These are phyloP conservation scores for Drosophila hydei DNA, from an alignment of 1,140 invertebrate genomes.

Conservation along the genomic window DNA sequence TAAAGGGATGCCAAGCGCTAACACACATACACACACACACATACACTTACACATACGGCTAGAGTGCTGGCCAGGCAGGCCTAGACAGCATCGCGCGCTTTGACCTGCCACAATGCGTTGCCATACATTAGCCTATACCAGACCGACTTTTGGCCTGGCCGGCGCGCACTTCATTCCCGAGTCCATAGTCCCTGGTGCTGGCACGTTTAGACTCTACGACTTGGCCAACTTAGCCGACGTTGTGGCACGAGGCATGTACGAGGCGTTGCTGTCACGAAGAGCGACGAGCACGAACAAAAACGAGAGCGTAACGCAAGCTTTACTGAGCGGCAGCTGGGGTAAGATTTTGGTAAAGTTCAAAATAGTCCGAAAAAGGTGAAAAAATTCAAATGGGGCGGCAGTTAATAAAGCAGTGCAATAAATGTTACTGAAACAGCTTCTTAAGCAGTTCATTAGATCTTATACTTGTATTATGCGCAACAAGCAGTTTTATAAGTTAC, in stretches of 20 bases:
- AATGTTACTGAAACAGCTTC: not conserved
- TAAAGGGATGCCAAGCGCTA: slow-evolving; percentile 57
- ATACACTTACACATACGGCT: slow-evolving; percentile 19
- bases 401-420: not conserved
- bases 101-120: slow-evolving; percentile 77
- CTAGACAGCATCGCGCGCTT: slow-evolving; percentile 60
- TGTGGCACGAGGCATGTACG: slow-evolving; percentile 26
- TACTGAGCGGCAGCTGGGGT: not conserved
- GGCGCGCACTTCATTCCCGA: slow-evolving; percentile 35
- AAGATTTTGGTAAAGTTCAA: slow-evolving; percentile 1
- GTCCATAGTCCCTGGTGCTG: not conserved
- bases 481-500: not conserved
- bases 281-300: slow-evolving; percentile 1
- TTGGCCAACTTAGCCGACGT: slow-evolving; percentile 49
- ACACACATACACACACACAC: slow-evolving; percentile 4
- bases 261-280: slow-evolving; percentile 13
- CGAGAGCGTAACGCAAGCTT: slow-evolving; percentile 4
- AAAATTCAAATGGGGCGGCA: not conserved
- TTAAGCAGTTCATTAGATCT: not conserved
- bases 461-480: not conserved
- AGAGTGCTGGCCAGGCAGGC: slow-evolving; percentile 20
- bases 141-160: slow-evolving; percentile 26
- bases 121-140: slow-evolving; percentile 66
- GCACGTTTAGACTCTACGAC: slow-evolving; percentile 8
- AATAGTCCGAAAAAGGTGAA: not conserved